Evolutionary conservation across 2,797 vertebrate genomes (phyloP).

Genomic region (Pyrocephalus nanus): DNA sequence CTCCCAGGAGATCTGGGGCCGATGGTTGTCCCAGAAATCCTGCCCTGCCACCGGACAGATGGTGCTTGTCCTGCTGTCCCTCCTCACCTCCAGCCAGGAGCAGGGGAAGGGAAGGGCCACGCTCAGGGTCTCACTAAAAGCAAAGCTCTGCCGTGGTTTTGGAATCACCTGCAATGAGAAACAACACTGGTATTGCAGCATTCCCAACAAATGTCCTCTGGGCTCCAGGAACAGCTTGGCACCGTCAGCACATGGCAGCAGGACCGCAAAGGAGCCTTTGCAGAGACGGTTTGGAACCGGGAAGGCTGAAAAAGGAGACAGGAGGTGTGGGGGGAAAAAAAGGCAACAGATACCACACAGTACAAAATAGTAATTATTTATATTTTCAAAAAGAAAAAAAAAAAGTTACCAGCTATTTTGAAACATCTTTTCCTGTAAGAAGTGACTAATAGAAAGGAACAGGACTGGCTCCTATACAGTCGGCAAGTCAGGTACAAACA

Average conservation of each 20-base stretch:
- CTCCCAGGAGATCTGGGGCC: not conserved
- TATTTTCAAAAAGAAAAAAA: conserved; percentile 73
- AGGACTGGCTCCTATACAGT: conserved; percentile 72
- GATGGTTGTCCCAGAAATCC: not conserved
- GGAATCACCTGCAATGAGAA: not conserved
- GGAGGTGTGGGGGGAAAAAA: not conserved
- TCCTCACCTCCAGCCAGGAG: not conserved
- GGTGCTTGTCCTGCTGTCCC: not conserved
- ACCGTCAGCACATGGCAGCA: not conserved
- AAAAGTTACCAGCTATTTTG: conserved; percentile 74
- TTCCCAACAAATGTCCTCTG: not conserved
- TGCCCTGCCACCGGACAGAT: not conserved
- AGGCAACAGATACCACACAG: conserved; percentile 69
- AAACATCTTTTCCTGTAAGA: conserved; percentile 75
- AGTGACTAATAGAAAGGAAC: conserved; percentile 73
- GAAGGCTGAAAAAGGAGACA: not conserved
- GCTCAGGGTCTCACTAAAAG: not conserved
- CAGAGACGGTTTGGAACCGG: not conserved
- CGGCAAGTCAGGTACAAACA: conserved; percentile 68
- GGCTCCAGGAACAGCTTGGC: not conserved
- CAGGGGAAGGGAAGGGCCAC: not conserved
- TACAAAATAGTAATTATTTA: conserved; percentile 85
- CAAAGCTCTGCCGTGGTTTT: not conserved
- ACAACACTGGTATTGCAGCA: too few relatives aligned
- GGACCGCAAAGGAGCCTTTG: not conserved